Evolutionary conservation across 1,140 invertebrate species (phyloP), one percentile per base, ranked within the genome.

Genomic region (Eueides isabella): DNA sequence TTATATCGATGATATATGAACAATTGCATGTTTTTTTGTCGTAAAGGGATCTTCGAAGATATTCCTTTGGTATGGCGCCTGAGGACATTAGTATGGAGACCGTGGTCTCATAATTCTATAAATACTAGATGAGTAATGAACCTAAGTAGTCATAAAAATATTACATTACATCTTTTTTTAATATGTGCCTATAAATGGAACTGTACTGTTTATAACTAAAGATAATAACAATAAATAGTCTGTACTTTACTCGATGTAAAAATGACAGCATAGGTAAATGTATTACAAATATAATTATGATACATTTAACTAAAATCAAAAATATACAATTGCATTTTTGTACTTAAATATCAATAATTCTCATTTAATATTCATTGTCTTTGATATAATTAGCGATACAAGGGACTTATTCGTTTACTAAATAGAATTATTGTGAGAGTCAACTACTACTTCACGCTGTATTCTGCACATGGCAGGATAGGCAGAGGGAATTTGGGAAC

Each of bases 71-170:
- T 55, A 55, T 55, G 48, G 48, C 48, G 48, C 48, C 48, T 55
- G 19, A 55, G 48, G 48, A 55, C 48, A 55, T 55, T 55, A 55
- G 23, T 55, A 55, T 23, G 48, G 48, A 55, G 48, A 26, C 23
- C 48, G 9, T 55, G 11, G 48, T 26, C 48, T 26, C 23, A n/a
- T 55, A 55, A 55, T 55, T 55, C 48, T 26, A 55, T 55, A 55
- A 55, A 55, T 55, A 55, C 48, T 26, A 55, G 48, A 23, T 55
- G 48, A 55, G 48, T 26, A 23, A 55, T 55, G 48, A 26, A 55
- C 48, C 48, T 55, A 55, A 55, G 48, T 55, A 26, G 1, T 26
- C 48, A 26, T 55, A 55, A 55, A 55, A 55, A 55, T 55, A 55
- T 55, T 55, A 55, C 48, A 55, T 6, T 7, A 0, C 0, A 44